Evolutionary conservation across 2,888 invertebrate species (phyloP), one percentile per base, ranked within the genome.

Genomic region (Iphiclides podalirius): DNA sequence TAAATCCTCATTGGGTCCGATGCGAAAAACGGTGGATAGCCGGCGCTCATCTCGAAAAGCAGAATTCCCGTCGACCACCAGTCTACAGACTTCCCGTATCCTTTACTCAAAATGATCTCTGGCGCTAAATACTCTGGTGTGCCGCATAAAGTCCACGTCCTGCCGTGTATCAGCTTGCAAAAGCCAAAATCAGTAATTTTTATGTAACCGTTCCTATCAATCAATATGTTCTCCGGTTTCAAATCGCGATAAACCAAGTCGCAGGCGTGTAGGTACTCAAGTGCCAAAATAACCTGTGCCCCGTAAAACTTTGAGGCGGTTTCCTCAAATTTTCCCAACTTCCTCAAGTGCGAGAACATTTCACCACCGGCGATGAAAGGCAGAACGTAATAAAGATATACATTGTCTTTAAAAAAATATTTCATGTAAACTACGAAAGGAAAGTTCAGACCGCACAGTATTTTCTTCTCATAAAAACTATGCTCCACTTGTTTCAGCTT

Each of bases 111-210:
- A 58, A 98, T 96, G 14, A 95, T 93, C 84, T 98, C 98, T 0
- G 97, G 97, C 0, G 99, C 98, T 52, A 99, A 87, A 79, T 99
- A 99, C 79, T 99, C 98, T 0, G 98, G 98, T 0, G 99, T 99
- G 0, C 98, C 98, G 73, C 98, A 98, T 14, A 98, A 79, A 0
- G 97, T 98, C 93, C 96, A 96, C 0, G 98, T 98, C 64, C 98
- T 89, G 0, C 91, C 90, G 31, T 89, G 88, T 34, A 93, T 89
- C 47, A 92, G 83, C 82, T 99, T 99, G 61, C 97, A 95, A 82
- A 98, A 98, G 17, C 98, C 98, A 73, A 98, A 97, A 81, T 98
- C 98, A 1, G 97, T 96, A 47, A 98, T 90, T 90, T 96, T 92
- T 1, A 94, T 78, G 65, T 96, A 97, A 0, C 97, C 97, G 13